Evolutionary conservation across 1,140 invertebrate species (phyloP).

Genomic region (Drosophila lini): DNA sequence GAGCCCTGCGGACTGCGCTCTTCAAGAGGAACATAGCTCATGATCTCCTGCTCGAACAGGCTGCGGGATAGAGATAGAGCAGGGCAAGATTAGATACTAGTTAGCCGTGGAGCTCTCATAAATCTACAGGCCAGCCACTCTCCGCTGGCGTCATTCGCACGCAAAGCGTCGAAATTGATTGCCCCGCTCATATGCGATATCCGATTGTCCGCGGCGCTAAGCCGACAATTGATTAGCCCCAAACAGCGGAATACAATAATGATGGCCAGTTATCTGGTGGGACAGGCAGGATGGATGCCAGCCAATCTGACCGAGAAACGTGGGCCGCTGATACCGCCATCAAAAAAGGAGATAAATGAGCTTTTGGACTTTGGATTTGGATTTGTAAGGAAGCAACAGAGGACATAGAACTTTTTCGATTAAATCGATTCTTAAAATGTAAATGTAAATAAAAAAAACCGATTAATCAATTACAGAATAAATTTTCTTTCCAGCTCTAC

Average conservation of each 20-base stretch:
- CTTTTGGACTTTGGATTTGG: slow-evolving; percentile 8
- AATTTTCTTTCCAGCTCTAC: too few relatives aligned
- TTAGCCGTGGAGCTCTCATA: slow-evolving; percentile 27
- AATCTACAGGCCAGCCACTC: slow-evolving; percentile 20
- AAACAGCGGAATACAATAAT: neutral
- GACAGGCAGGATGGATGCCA: slow-evolving; percentile 24
- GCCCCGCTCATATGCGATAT: slow-evolving; percentile 1
- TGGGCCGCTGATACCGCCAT: slow-evolving; percentile 3
- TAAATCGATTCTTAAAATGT: too few relatives aligned
- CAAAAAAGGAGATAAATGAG: slow-evolving; percentile 17
- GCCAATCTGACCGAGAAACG: neutral
- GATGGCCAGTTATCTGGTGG: neutral
- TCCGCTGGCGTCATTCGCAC: slow-evolving; percentile 20
- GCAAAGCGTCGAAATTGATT: slow-evolving; percentile 40
- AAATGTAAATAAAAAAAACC: too few relatives aligned
- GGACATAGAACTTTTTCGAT: neutral
- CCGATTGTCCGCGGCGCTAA: slow-evolving; percentile 30
- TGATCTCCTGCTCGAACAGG: slow-evolving; percentile 98
- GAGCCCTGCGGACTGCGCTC: slow-evolving; percentile 85
- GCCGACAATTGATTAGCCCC: slow-evolving; percentile 55
- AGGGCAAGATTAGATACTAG: slow-evolving; percentile 2
- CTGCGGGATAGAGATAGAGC: slow-evolving; percentile 85
- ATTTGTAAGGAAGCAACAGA: neutral
- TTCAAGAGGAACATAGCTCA: slow-evolving; percentile 96
- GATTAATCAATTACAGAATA: too few relatives aligned